Evolutionary conservation across 2,113 vertebrate genomes (phyloP).

Genomic region (Poeciliopsis occidentalis): DNA sequence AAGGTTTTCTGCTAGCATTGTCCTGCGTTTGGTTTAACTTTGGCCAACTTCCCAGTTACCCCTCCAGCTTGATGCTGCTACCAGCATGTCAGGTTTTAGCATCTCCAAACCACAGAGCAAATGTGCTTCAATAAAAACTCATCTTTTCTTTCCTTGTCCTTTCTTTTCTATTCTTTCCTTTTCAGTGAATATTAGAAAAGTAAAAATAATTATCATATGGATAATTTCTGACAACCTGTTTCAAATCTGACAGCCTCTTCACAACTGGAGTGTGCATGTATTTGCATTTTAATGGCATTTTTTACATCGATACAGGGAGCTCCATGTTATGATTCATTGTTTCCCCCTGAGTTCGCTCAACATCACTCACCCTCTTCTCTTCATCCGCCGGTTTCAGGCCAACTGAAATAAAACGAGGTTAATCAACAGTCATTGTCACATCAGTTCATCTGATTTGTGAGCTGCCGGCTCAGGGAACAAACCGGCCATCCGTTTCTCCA

Average conservation of each 20-base stretch:
- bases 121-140: too few species aligned
- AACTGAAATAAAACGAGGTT: slow-evolving; percentile 31
- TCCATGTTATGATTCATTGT: slow-evolving; percentile 29
- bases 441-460: slow-evolving; percentile 25
- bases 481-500: slow-evolving; percentile 5
- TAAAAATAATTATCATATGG: neutral
- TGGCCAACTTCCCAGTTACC: too few species aligned
- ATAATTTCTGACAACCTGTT: slow-evolving; percentile 7
- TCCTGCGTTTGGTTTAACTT: too few species aligned
- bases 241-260: slow-evolving; percentile 16
- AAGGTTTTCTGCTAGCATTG: too few species aligned
- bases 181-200: neutral
- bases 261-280: slow-evolving; percentile 24
- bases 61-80: too few species aligned
- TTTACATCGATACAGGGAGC: slow-evolving; percentile 19
- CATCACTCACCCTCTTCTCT: slow-evolving; percentile 10
- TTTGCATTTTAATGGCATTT: slow-evolving; percentile 45
- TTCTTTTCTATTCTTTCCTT: too few species aligned
- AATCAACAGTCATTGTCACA: slow-evolving; percentile 8
- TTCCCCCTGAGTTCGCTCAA: slow-evolving; percentile 6
- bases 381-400: slow-evolving; percentile 9
- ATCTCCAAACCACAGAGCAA: too few species aligned
- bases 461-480: neutral
- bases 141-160: too few species aligned
- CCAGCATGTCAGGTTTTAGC: too few species aligned